Base-by-base conservation (phyloP, 2,113 vertebrate genomes). In the Climacteris rufus region DNA sequence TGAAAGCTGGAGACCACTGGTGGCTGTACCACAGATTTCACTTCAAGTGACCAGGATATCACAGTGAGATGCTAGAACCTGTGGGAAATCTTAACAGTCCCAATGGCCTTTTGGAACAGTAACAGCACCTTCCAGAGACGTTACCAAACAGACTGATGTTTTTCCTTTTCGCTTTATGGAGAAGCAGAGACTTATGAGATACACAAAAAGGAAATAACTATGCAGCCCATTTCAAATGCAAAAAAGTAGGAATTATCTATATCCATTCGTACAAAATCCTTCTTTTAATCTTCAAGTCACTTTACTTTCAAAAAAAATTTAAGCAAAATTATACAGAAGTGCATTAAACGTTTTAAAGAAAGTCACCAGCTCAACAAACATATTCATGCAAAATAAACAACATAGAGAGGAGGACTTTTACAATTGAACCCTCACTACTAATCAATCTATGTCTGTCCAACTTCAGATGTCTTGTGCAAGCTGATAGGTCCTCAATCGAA, bases 401-500 rank as follows among this genome's bases (percentile, higher is more conserved):
- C 75, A 87, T 47, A 66, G 22, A 97, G 87, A 96, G 63, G 89
- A 97, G 89, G 56, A 90, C 83, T 91, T 96, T 93, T 95, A 86
- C 75, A 95, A 89, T 53, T 94, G 92, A 96, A 86, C 20, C 31
- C 86, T 96, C 71, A 84, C 80, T 93, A 88, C 87, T 96, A 96
- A 97, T 96, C 96, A 97, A 94, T 65, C 74, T 75, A 65, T 60
- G 47, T 90, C 75, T 76, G 60, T 91, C 70, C 87, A 97, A 96
- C 83, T 96, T 92, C 96, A 97, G 95, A 61, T 96, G 96, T 90
- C 84, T 90, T 88, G 35, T 9, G 7, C 82, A 93, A 96, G 79
- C 84, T 96, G 83, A 97, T 94, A 97, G 96, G 96, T 96, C 86
- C 78, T 95, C 81, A 93, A 93, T 76, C 96, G 84, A 95, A 97